phyloP scores from a whole-genome alignment of 2,113 vertebrate genomes.

The Oenanthe melanoleuca region DNA sequence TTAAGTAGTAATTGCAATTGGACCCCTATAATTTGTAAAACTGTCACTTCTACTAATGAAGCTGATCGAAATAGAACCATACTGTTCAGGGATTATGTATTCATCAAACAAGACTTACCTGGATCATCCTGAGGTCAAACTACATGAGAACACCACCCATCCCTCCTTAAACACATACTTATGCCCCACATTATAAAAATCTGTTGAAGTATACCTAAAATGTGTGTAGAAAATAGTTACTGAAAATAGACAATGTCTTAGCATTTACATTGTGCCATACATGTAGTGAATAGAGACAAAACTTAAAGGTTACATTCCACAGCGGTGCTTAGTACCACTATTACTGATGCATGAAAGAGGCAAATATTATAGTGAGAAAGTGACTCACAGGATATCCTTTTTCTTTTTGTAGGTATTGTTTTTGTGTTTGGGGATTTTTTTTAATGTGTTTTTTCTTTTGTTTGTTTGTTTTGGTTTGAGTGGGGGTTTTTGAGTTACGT shows the following conservation, averaged over 20 bases:
- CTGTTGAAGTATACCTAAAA: not conserved
- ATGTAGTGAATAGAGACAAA: not conserved
- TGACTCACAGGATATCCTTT: not conserved
- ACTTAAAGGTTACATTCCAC: not conserved
- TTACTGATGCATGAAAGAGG: not conserved
- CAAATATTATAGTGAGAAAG: not conserved
- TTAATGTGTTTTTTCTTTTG: not conserved
- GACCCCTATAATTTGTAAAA: not conserved
- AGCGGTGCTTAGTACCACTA: not conserved
- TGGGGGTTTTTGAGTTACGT: accelerated
- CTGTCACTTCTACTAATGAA: not conserved
- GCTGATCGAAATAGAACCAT: not conserved
- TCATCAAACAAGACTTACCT: not conserved
- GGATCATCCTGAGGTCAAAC: not conserved
- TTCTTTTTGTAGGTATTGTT: not conserved
- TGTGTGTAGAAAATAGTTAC: not conserved
- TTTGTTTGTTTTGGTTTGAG: not conserved
- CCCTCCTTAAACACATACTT: not conserved
- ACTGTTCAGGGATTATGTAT: not conserved
- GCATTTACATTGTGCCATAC: not conserved
- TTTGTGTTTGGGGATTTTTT: not conserved
- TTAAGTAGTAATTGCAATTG: constrained; percentile 22
- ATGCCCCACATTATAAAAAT: not conserved
- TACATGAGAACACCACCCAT: not conserved
- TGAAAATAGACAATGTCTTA: not conserved